These are phyloP conservation scores for Rhinogobio ventralis DNA, from an alignment of 2,797 vertebrate species.

Conservation along the genomic window DNA sequence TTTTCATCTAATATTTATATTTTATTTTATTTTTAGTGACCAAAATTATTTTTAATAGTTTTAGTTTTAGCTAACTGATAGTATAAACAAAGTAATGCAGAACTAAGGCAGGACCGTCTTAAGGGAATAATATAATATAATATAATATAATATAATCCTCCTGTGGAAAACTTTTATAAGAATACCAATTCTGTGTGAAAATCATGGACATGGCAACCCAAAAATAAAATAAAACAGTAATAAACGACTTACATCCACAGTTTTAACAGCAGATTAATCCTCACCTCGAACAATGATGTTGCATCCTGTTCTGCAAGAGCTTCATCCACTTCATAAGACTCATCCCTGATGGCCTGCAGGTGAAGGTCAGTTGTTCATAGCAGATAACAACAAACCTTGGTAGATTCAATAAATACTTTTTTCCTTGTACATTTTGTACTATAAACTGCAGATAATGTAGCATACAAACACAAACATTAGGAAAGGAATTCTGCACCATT, in stretches of 20 bases:
- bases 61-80: neutral
- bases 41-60: neutral
- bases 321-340: constrained; percentile 84
- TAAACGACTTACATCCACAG: no score
- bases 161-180: neutral
- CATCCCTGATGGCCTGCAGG: constrained; percentile 86
- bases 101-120: neutral
- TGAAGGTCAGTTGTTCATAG: neutral
- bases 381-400: neutral
- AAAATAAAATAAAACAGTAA: neutral
- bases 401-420: neutral
- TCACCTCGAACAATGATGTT: constrained; percentile 87
- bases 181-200: neutral
- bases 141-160: neutral
- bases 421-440: neutral
- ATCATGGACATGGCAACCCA: neutral
- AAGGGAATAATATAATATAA: neutral
- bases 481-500: constrained; percentile 5
- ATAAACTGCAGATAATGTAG: neutral
- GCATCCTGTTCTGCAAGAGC: constrained; percentile 88
- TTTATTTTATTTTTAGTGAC: neutral
- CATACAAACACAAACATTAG: neutral
- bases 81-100: neutral
- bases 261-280: constrained; percentile 15
- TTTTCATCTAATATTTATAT: neutral